Evolutionary conservation across 2,113 vertebrate species (phyloP), one percentile per base, ranked within the genome.

Genomic region (Ceratotherium simum): DNA sequence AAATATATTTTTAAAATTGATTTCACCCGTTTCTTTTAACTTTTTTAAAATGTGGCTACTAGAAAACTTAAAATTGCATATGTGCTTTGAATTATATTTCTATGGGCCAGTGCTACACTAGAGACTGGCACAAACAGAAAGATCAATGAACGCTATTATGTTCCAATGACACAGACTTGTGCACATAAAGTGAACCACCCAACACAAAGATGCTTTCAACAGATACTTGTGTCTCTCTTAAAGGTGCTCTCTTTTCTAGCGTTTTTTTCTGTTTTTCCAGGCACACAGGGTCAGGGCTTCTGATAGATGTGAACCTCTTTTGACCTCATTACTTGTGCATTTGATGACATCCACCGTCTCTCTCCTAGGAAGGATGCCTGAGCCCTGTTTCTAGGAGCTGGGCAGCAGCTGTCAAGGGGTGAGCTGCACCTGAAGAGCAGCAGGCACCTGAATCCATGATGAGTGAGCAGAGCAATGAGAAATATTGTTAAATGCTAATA

Each of bases 1-100:
- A 95, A 84, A 46, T 56, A 60, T 39, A 36, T 79, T 36, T 75
- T 54, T 67, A 48, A 81, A 85, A 82, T 72, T 46, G 87, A 69
- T 46, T 76, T 81, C 17, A 60, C 25, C 33, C 93, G 21, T 42
- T 56, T 70, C 8, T 27, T 69, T 69, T 76, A 23, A n/a, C 2
- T 11, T 75, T 83, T 89, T 64, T 69, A 91, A 42, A 42, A 60
- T 62, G n/a, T 33, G 29, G 6, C 56, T 56, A 29, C 9, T 33
- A 20, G 20, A 58, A 78, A 7, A n/a, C 39, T 84, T 93, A 27
- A 58, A 91, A 65, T 33, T 31, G 1, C 3, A 5, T 18, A 39
- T 6, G 27, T 72, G 39, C 8, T 13, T 92, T 3, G 12, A 31
- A 75, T 58, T 62, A 14, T 42, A 29, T 75, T 75, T 87, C 27